Evolutionary conservation across 1,140 invertebrate species (phyloP).

Genomic region (Bombus superbus): DNA sequence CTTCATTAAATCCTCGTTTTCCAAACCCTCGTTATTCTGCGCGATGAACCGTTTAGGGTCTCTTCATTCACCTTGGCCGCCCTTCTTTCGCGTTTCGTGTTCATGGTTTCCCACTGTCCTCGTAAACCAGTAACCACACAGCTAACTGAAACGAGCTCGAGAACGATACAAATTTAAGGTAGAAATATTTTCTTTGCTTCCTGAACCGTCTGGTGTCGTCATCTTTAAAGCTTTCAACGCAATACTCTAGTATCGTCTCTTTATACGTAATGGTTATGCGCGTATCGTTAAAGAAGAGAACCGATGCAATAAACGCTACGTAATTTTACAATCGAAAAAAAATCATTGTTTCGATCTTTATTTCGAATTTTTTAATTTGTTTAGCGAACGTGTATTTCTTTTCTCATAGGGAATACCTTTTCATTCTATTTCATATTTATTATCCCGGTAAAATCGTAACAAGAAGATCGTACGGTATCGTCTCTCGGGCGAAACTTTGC

Average conservation of each 20-base stretch:
- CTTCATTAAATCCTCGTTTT: slow-evolving; percentile 64
- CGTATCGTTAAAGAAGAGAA: too few species aligned
- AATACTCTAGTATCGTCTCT: accelerated
- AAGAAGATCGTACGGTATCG: too few species aligned
- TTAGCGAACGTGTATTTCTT: too few species aligned
- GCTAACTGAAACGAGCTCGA: neutral
- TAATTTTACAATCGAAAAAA: too few species aligned
- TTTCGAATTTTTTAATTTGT: too few species aligned
- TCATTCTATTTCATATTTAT: too few species aligned
- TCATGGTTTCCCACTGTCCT: slow-evolving; percentile 33
- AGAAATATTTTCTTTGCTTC: neutral
- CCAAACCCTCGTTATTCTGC: slow-evolving; percentile 69
- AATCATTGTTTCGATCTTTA: too few species aligned
- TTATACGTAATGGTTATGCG: neutral
- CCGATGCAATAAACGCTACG: accelerated
- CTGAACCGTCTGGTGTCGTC: neutral
- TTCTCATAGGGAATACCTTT: too few species aligned
- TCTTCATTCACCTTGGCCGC: slow-evolving; percentile 42
- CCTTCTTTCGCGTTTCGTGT: slow-evolving; percentile 38
- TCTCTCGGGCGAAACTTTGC: too few species aligned
- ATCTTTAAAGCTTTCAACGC: neutral
- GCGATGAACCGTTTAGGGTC: slow-evolving; percentile 66
- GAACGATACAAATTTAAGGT: neutral
- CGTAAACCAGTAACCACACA: slow-evolving; percentile 22
- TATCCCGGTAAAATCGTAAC: too few species aligned